Percentiles rank a stretch among this genome's conserved stretches.
phyloP scores from a whole-genome alignment of 2,113 vertebrate species.

The Mionectes macconnelli region DNA sequence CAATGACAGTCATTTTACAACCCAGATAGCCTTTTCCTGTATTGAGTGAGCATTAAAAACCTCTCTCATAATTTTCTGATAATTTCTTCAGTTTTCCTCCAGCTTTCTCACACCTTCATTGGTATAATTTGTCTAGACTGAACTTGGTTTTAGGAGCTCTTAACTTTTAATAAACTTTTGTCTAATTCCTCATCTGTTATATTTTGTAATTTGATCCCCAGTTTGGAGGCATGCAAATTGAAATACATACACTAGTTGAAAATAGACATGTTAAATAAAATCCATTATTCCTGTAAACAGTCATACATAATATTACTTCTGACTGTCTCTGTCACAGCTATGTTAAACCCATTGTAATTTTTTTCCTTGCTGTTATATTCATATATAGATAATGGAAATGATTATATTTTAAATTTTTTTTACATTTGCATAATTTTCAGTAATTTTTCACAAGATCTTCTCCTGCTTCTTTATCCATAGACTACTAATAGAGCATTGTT shows the following conservation, averaged over 20 bases:
- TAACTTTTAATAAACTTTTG: constrained; percentile 26
- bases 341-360: background rate
- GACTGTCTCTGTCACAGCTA: constrained; percentile 13
- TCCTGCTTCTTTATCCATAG: background rate
- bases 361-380: background rate
- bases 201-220: background rate
- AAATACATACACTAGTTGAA: background rate
- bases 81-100: background rate
- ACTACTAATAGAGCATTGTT: background rate
- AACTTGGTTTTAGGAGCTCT: background rate
- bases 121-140: background rate
- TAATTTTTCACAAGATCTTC: constrained; percentile 19
- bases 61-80: background rate
- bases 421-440: background rate
- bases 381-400: background rate
- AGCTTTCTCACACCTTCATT: background rate
- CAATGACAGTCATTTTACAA: background rate
- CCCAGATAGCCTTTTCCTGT: background rate
- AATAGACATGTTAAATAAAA: constrained; percentile 45
- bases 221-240: background rate
- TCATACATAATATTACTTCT: constrained; percentile 16
- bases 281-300: constrained; percentile 51
- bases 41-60: background rate
- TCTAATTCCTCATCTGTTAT: constrained; percentile 12
- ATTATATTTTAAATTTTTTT: constrained; percentile 48